Conservation (phyloP, 1,140 invertebrate genomes). For the Drosophila neocordata region DNA sequence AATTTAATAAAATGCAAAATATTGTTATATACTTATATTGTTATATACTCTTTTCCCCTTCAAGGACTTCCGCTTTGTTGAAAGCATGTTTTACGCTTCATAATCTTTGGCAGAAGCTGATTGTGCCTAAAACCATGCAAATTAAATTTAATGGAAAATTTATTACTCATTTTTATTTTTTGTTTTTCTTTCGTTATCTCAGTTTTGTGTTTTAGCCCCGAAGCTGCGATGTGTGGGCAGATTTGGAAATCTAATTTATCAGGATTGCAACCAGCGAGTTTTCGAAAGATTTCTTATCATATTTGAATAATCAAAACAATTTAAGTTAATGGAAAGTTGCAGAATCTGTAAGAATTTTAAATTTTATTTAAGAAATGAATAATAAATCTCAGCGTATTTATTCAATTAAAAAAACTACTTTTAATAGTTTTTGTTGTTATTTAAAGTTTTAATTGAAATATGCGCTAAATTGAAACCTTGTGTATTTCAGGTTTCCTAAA, state of each 20-base stretch:
- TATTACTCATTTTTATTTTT: constrained; percentile 60
- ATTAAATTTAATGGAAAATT: constrained; percentile 75
- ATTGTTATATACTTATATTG: constrained; percentile 1
- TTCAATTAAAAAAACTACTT: too few species aligned
- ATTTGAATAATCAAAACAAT: not conserved
- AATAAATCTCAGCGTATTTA: too few species aligned
- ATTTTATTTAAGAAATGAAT: too few species aligned
- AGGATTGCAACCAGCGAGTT: too few species aligned
- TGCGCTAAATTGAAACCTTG: too few species aligned
- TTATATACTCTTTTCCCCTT: not conserved
- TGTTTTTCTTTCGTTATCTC: constrained; percentile 13
- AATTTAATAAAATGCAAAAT: constrained; percentile 3
- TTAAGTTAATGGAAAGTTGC: too few species aligned
- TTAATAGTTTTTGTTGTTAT: too few species aligned
- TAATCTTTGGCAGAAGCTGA: constrained; percentile 39
- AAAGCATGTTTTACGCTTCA: constrained; percentile 49
- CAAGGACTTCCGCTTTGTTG: not conserved
- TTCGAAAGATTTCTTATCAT: not conserved
- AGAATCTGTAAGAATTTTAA: too few species aligned
- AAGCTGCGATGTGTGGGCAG: constrained; percentile 17
- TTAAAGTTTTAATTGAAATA: too few species aligned
- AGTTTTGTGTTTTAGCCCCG: constrained; percentile 15
- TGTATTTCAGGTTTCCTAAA: too few species aligned
- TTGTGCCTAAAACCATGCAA: constrained; percentile 72
- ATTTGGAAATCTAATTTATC: constrained; percentile 58